phyloP scores from a whole-genome alignment of 1,140 invertebrate species.

The Musca vetustissima region DNA sequence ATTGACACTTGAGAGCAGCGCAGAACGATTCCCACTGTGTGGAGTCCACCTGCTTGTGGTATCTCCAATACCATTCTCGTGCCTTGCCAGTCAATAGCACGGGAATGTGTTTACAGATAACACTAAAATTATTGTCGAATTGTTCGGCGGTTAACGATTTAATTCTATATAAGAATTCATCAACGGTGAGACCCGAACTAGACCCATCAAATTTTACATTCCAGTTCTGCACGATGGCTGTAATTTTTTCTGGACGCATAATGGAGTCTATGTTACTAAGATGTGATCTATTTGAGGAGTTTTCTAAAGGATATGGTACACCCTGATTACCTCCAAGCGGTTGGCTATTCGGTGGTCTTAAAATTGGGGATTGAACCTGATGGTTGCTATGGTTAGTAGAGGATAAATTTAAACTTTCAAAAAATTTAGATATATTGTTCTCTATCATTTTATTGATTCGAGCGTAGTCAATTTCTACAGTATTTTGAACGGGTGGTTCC shows the following conservation, averaged over 20 bases:
- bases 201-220: neutral
- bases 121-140: neutral
- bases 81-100: slow-evolving; percentile 6
- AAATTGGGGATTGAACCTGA: neutral
- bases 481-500: neutral
- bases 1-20: too few relatives aligned
- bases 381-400: neutral
- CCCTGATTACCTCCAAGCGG: neutral
- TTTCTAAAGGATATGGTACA: neutral
- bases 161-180: slow-evolving; percentile 2
- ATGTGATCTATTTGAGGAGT: neutral
- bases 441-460: neutral
- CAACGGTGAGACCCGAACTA: neutral
- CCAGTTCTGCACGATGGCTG: neutral
- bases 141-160: neutral
- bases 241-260: neutral
- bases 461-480: neutral
- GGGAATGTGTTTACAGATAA: slow-evolving; percentile 2
- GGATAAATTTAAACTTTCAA: neutral
- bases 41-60: too few relatives aligned
- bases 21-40: too few relatives aligned
- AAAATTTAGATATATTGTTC: neutral
- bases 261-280: neutral
- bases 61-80: too few relatives aligned
- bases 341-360: neutral